A percentile compares a stretch with the other conserved stretches of the same genome.
Conservation (phyloP, 2,797 vertebrate genomes). For the Antennarius maculatus region DNA sequence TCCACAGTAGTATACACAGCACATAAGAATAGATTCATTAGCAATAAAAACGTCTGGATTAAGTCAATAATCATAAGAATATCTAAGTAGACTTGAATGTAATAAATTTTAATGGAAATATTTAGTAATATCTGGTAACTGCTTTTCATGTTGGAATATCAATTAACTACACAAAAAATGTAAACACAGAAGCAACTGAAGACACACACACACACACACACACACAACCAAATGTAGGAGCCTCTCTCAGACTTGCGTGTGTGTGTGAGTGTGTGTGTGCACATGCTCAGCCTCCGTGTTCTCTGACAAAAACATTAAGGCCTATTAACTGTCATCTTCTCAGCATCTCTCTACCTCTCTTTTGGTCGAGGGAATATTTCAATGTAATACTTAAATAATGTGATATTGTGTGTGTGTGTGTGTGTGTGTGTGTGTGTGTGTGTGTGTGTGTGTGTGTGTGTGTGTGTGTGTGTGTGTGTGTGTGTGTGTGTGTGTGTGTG, state of each 20-base stretch:
- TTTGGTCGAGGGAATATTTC: slow-evolving; percentile 64
- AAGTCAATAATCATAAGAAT: background rate
- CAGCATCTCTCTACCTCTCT: slow-evolving; percentile 58
- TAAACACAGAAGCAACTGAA: background rate
- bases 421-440: slow-evolving; percentile 10
- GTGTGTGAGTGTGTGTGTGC: too few relatives aligned
- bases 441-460: too few relatives aligned
- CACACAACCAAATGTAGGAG: too few relatives aligned
- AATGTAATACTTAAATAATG: slow-evolving; percentile 48
- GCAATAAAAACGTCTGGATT: background rate
- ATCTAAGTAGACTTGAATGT: background rate
- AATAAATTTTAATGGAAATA: background rate
- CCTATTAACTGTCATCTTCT: slow-evolving; percentile 70
- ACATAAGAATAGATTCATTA: background rate
- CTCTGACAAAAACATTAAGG: slow-evolving; percentile 70
- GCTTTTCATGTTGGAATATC: background rate
- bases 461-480: slow-evolving; percentile 5
- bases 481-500: slow-evolving; percentile 8
- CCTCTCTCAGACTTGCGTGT: too few relatives aligned
- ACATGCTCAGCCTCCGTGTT: slow-evolving; percentile 34
- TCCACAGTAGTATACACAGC: background rate
- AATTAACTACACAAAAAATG: background rate
- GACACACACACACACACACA: background rate
- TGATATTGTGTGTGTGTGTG: slow-evolving; percentile 7
- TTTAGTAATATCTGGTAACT: background rate